Evolutionary conservation across 2,797 vertebrate species (phyloP).

Genomic region (Staurois parvus): DNA sequence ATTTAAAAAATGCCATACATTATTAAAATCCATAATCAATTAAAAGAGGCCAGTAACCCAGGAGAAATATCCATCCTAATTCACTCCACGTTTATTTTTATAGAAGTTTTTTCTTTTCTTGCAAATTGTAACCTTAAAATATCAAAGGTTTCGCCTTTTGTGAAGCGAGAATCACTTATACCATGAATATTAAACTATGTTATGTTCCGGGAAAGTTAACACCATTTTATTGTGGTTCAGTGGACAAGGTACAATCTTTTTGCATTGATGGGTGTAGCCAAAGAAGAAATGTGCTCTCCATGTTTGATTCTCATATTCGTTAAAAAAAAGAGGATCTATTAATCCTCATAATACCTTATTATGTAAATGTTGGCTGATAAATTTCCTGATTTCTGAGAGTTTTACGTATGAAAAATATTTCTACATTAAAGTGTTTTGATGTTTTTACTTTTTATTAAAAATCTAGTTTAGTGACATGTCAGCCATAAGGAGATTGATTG

Average conservation of each 20-base stretch:
- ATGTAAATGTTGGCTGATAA: neutral
- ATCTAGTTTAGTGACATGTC: too few species aligned
- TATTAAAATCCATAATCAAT: slow-evolving; percentile 64
- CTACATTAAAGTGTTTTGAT: too few species aligned
- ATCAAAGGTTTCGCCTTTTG: slow-evolving; percentile 66
- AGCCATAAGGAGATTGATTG: too few species aligned
- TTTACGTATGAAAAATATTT: too few species aligned
- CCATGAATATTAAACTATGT: slow-evolving; percentile 52
- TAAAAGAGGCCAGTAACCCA: slow-evolving; percentile 62
- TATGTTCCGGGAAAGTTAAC: slow-evolving; percentile 51
- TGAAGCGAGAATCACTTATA: slow-evolving; percentile 43
- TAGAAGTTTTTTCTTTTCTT: slow-evolving; percentile 56
- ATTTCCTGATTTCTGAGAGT: too few species aligned
- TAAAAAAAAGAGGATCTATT: neutral
- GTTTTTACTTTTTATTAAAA: too few species aligned
- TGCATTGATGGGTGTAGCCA: neutral
- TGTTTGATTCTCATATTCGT: neutral
- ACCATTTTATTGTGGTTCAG: slow-evolving; percentile 20
- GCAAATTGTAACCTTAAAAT: slow-evolving; percentile 61
- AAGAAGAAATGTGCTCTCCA: neutral
- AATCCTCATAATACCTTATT: neutral
- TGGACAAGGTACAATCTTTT: slow-evolving; percentile 1
- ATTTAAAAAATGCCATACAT: slow-evolving; percentile 62
- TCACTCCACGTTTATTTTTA: slow-evolving; percentile 64
- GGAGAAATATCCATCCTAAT: slow-evolving; percentile 57